phyloP scores from a whole-genome alignment of 2,113 vertebrate species.

The Sinocyclocheilus anshuiensis region DNA sequence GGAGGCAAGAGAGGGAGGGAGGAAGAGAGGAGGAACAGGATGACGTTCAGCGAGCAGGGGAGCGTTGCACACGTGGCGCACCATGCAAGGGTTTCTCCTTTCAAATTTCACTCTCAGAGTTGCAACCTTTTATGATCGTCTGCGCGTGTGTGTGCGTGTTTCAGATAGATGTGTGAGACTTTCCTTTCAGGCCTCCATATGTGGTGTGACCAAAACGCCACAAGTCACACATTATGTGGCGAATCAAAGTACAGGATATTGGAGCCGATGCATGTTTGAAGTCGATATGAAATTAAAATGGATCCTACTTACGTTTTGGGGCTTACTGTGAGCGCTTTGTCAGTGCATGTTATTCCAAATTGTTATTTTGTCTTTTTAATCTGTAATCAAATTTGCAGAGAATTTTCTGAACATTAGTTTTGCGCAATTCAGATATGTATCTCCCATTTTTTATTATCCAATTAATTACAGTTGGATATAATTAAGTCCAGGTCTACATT shows the following conservation, averaged over 20 bases:
- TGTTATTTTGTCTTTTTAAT: not conserved
- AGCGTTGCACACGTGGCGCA: slow-evolving; percentile 38
- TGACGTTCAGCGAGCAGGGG: slow-evolving; percentile 40
- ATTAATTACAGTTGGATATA: not conserved
- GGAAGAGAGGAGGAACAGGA: slow-evolving; percentile 16
- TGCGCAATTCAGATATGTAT: not conserved
- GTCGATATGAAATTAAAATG: not conserved
- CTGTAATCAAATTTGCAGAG: not conserved
- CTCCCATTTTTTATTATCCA: not conserved
- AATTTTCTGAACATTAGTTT: not conserved
- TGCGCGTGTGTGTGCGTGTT: not conserved
- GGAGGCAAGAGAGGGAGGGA: slow-evolving; percentile 35
- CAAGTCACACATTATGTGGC: not conserved
- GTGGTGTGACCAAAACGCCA: slow-evolving; percentile 8
- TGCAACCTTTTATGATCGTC: slow-evolving; percentile 4
- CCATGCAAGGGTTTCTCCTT: slow-evolving; percentile 9
- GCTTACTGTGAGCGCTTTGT: not conserved
- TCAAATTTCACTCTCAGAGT: slow-evolving; percentile 32
- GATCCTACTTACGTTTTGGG: not conserved
- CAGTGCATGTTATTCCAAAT: not conserved
- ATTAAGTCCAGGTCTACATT: not conserved
- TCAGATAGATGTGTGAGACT: slow-evolving; percentile 5
- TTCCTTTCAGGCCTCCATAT: slow-evolving; percentile 5
- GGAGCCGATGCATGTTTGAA: not conserved
- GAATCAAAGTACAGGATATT: not conserved